phyloP scores from a whole-genome alignment of 1,140 invertebrate species.

The Scaptodrosophila lebanonensis region DNA sequence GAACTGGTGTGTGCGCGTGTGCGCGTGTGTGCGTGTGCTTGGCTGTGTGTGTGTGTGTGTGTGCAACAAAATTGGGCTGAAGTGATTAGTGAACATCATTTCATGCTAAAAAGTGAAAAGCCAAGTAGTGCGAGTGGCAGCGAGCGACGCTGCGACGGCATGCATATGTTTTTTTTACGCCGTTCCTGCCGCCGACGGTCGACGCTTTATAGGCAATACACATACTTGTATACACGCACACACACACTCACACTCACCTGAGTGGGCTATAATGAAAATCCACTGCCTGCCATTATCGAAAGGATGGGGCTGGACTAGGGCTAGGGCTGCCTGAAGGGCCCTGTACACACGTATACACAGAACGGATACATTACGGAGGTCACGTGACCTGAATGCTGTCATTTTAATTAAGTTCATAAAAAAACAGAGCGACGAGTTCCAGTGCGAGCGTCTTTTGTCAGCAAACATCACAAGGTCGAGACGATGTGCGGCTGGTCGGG shows the following conservation, averaged over 20 bases:
- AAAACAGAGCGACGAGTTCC: slow-evolving; percentile 51
- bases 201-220: slow-evolving; percentile 47
- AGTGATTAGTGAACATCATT: slow-evolving; percentile 61
- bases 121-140: slow-evolving; percentile 74
- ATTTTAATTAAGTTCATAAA: slow-evolving; percentile 76
- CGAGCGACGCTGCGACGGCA: slow-evolving; percentile 60
- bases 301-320: slow-evolving; percentile 22
- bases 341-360: slow-evolving; percentile 34
- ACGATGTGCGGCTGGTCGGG: neutral
- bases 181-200: slow-evolving; percentile 40
- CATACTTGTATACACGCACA: too few relatives aligned
- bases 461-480: slow-evolving; percentile 21
- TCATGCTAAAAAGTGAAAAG: slow-evolving; percentile 76
- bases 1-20: too few relatives aligned
- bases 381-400: slow-evolving; percentile 66
- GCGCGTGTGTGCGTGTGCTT: neutral
- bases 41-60: slow-evolving; percentile 27
- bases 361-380: slow-evolving; percentile 72
- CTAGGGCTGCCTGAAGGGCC: slow-evolving; percentile 18
- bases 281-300: slow-evolving; percentile 33
- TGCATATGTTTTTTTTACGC: slow-evolving; percentile 69
- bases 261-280: slow-evolving; percentile 62
- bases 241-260: slow-evolving; percentile 62
- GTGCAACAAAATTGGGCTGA: slow-evolving; percentile 45
- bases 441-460: slow-evolving; percentile 61